Base-by-base conservation (phyloP, 2,113 vertebrate genomes). In the Serinus canaria region DNA sequence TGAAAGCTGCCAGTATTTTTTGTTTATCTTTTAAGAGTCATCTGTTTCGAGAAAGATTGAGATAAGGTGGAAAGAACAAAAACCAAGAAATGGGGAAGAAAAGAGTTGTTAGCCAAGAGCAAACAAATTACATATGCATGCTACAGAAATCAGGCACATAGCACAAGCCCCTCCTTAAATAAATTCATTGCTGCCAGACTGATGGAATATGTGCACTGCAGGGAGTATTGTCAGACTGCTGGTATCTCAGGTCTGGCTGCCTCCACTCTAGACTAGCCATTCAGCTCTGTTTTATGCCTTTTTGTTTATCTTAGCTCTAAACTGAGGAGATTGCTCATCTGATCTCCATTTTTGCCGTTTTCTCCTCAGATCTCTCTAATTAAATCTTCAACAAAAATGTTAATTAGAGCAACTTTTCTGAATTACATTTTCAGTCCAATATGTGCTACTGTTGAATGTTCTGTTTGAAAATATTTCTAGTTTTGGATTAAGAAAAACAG, bases 1-100 rank as follows among this genome's bases (percentile, higher is more conserved):
- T 82, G 66, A 97, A 92, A 95, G 62, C 93, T 90, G 85, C 41
- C 89, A 95, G 94, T 92, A 91, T 87, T 84, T 97, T 73, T 89
- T 94, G 81, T 97, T 97, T 97, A 60, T 83, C 87, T 91, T 97
- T 95, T 73, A 70, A 88, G 56, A 78, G 70, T 95, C 68, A 87
- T 94, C 92, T 97, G 93, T 94, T 97, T 94, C 63, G 67, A 87
- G 79, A 92, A 89, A 94, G 81, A 89, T 13, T 90, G 46, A 85
- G 43, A 89, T 79, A 87, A 96, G 73, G 90, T 76, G 68, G 62
- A 76, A 92, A 94, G 75, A 67, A 68, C 1, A 2, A 92, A 85
- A 87, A 96, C 58, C 9, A 64, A 89, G 79, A 85, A 73, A 39
- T 31, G 4, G 10, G 16, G 27, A 30, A 60, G 70, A 44, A 66